Conservation (phyloP, 2,888 invertebrate species). For the Piscicola geometra region DNA sequence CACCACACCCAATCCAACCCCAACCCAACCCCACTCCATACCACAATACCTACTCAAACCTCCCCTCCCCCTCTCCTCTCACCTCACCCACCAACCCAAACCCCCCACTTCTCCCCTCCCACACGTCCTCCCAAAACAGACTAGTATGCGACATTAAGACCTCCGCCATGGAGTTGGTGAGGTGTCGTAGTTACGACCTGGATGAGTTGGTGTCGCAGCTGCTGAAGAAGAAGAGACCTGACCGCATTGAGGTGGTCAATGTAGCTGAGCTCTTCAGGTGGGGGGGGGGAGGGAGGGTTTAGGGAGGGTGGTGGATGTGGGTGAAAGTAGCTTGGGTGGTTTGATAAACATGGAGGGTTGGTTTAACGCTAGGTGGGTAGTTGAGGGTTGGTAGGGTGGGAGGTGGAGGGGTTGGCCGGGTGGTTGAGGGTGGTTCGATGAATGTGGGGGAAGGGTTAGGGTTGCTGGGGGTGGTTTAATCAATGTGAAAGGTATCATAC, state of each 20-base stretch:
- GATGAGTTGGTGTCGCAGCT: constrained; percentile 60
- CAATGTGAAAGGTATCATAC: too few species aligned
- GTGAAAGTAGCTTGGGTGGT: neutral
- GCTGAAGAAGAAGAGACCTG: constrained; percentile 51
- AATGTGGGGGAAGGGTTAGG: too few species aligned
- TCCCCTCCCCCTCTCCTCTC: neutral
- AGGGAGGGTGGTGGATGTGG: neutral
- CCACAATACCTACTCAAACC: neutral
- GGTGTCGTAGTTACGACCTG: constrained; percentile 85
- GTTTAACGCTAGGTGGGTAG: neutral
- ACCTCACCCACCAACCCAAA: neutral
- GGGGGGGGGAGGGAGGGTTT: neutral
- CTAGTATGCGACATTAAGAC: constrained; percentile 84
- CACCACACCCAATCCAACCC: neutral
- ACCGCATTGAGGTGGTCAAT: constrained; percentile 48
- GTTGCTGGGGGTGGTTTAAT: too few species aligned
- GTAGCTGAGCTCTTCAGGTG: constrained; percentile 5
- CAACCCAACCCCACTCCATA: neutral
- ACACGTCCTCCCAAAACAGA: constrained; percentile 55
- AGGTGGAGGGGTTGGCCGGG: neutral
- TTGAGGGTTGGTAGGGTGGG: too few species aligned
- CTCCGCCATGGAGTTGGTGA: constrained; percentile 87
- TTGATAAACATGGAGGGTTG: neutral
- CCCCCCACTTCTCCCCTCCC: neutral
- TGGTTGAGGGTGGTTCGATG: too few species aligned